Conservation (phyloP, 2,113 vertebrate species). For the Myodes glareolus region DNA sequence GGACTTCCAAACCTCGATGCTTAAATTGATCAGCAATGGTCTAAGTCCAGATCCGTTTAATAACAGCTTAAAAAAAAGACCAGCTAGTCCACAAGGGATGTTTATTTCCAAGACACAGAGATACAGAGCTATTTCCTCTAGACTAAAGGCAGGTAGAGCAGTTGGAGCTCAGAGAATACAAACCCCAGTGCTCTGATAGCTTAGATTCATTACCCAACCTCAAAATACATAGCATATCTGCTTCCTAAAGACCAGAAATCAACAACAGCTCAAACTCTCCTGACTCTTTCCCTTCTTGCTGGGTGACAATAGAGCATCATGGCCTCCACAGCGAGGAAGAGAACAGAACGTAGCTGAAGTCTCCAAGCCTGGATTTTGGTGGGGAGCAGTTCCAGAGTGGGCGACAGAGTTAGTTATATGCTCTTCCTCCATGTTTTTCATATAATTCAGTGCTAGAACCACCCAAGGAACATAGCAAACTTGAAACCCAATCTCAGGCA, state of each 20-base stretch:
- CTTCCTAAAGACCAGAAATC: background rate
- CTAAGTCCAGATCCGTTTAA: background rate
- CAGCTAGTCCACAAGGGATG: background rate
- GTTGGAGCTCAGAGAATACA: background rate
- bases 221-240: background rate
- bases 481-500: rapidly evolving
- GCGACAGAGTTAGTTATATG: rapidly evolving
- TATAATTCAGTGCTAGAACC: background rate
- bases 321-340: background rate
- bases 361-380: background rate
- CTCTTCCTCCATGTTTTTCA: background rate
- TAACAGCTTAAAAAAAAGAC: background rate
- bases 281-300: background rate
- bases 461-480: background rate
- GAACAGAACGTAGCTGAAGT: background rate
- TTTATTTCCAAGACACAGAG: background rate
- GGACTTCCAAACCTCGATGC: background rate
- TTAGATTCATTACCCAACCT: background rate
- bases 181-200: background rate
- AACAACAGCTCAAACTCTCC: background rate
- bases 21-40: constrained; percentile 6
- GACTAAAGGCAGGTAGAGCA: background rate
- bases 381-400: background rate
- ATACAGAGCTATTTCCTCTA: background rate
- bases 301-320: background rate